Percentiles rank a stretch among this genome's conserved stretches.
Evolutionary conservation across 2,888 invertebrate genomes (phyloP).

Genomic region (Pardosa pseudoannulata): DNA sequence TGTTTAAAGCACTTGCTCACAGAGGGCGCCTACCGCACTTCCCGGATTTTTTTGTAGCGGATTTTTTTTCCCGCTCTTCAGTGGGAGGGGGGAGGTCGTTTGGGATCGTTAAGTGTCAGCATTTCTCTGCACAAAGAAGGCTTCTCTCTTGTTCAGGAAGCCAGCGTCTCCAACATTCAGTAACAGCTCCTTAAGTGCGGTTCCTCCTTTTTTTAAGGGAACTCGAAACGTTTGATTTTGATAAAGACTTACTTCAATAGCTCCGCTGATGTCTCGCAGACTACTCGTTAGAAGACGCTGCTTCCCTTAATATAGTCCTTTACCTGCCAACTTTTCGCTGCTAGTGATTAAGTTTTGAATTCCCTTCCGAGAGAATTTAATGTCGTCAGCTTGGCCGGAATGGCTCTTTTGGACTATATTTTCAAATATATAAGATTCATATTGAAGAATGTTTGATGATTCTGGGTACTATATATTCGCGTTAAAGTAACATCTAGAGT

Average conservation of each 20-base stretch:
- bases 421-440: not conserved
- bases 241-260: constrained; percentile 53
- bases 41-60: constrained; percentile 39
- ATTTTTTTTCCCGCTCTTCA: constrained; percentile 14
- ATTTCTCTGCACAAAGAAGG: constrained; percentile 48
- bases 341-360: constrained; percentile 8
- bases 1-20: constrained; percentile 51
- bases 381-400: not conserved
- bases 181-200: constrained; percentile 45
- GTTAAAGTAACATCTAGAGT: not conserved
- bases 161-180: constrained; percentile 16
- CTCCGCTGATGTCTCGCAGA: constrained; percentile 23
- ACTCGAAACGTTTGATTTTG: constrained; percentile 32
- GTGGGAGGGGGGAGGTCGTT: not conserved
- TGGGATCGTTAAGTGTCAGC: constrained; percentile 51
- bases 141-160: constrained; percentile 35
- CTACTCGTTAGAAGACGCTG: constrained; percentile 5
- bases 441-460: not conserved
- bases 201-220: constrained; percentile 42
- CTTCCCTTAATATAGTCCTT: not conserved
- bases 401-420: not conserved
- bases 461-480: not conserved
- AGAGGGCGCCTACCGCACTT: constrained; percentile 44
- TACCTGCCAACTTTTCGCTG: not conserved
- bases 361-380: not conserved